A percentile compares a stretch with the other conserved stretches of the same genome.
Evolutionary conservation across 2,888 invertebrate genomes (phyloP).

Genomic region (Phlogophora meticulosa): DNA sequence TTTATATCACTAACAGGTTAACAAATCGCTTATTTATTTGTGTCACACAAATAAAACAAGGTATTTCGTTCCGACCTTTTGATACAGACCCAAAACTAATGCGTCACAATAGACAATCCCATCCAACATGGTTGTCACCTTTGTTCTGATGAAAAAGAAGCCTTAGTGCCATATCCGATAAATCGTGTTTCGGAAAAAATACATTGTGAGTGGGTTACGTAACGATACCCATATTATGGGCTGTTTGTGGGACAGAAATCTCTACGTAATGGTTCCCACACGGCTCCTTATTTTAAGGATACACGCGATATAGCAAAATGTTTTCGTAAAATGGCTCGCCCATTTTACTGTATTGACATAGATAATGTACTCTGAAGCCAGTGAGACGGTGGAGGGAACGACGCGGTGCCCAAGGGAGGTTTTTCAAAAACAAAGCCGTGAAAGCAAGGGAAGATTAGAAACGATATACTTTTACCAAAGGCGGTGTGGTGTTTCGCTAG

Average conservation of each 20-base stretch:
- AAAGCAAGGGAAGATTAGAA: constrained; percentile 83
- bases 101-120: constrained; percentile 58
- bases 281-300: constrained; percentile 84
- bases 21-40: constrained; percentile 38
- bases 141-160: constrained; percentile 59
- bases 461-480: constrained; percentile 80
- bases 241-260: constrained; percentile 82
- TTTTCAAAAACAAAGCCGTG: constrained; percentile 84
- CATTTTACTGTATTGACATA: constrained; percentile 86
- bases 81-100: constrained; percentile 47
- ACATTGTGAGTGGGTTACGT: constrained; percentile 63
- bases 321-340: constrained; percentile 85
- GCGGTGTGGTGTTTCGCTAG: constrained; percentile 70
- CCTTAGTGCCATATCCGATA: constrained; percentile 60
- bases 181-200: constrained; percentile 69
- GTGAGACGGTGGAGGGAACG: constrained; percentile 70
- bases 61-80: constrained; percentile 34
- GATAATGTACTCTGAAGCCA: constrained; percentile 84
- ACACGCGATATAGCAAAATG: constrained; percentile 87
- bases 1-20: constrained; percentile 28
- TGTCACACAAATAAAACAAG: constrained; percentile 36
- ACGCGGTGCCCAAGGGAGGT: constrained; percentile 76
- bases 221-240: constrained; percentile 73
- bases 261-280: constrained; percentile 85
- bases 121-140: constrained; percentile 52